Conservation (phyloP, 2,888 invertebrate genomes). For the Adela reaumurella region DNA sequence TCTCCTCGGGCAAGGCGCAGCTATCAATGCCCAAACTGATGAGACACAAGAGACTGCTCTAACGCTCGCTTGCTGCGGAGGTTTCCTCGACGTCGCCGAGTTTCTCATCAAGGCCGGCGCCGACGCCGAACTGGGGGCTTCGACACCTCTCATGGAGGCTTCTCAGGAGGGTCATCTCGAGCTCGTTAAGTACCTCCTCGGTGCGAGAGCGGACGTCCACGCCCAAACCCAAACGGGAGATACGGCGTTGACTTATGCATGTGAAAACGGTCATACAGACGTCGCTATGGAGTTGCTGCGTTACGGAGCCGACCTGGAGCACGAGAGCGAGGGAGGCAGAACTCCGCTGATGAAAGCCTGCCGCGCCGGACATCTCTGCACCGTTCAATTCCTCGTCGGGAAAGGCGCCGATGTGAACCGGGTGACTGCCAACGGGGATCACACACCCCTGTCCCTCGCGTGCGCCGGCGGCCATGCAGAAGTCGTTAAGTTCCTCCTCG, state of each 20-base stretch:
- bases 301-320: constrained; percentile 89
- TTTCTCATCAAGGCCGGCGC: constrained; percentile 94
- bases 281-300: constrained; percentile 90
- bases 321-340: constrained; percentile 94
- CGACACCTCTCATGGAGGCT: constrained; percentile 98
- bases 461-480: constrained; percentile 94
- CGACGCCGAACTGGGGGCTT: constrained; percentile 91
- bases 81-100: constrained; percentile 88
- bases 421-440: constrained; percentile 92
- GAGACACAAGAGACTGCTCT: constrained; percentile 97
- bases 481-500: constrained; percentile 88
- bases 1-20: constrained; percentile 87
- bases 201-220: constrained; percentile 85
- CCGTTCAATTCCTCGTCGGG: constrained; percentile 91
- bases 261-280: constrained; percentile 98
- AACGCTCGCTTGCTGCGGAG: constrained; percentile 91
- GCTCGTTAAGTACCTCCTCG: constrained; percentile 82
- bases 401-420: constrained; percentile 60
- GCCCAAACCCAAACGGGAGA: constrained; percentile 94
- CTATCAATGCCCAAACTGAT: constrained; percentile 97
- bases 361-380: constrained; percentile 92
- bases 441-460: constrained; percentile 93
- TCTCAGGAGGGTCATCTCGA: constrained; percentile 97
- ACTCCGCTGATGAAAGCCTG: constrained; percentile 99
- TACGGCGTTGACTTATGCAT: constrained; percentile 95